Conservation (phyloP, 2,797 vertebrate species). For the Cossypha polioptera region DNA sequence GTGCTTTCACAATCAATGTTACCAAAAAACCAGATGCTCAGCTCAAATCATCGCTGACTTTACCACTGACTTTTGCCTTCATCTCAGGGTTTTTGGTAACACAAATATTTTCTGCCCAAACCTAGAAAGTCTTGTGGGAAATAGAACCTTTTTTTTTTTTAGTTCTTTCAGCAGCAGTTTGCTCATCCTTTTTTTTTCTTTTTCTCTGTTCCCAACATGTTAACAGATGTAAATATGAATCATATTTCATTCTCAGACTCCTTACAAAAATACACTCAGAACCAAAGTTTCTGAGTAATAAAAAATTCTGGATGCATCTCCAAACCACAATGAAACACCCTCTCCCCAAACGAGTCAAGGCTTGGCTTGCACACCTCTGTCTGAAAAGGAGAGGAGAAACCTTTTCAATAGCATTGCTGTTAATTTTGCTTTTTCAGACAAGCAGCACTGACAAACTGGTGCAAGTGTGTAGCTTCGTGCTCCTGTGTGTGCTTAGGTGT, state of each 20-base stretch:
- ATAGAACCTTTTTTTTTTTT: neutral
- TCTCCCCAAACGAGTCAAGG: slow-evolving; percentile 68
- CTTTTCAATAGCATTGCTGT: slow-evolving; percentile 22
- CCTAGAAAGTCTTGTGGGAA: slow-evolving; percentile 70
- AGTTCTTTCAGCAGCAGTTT: slow-evolving; percentile 57
- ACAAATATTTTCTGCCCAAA: slow-evolving; percentile 50
- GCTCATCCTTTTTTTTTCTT: slow-evolving; percentile 35
- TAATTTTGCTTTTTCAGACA: slow-evolving; percentile 59
- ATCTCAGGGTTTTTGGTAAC: slow-evolving; percentile 56
- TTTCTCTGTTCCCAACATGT: slow-evolving; percentile 35
- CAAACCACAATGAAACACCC: slow-evolving; percentile 72
- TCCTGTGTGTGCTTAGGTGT: slow-evolving; percentile 7
- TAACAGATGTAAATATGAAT: slow-evolving; percentile 78
- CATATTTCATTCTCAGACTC: slow-evolving; percentile 75
- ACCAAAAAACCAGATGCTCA: neutral
- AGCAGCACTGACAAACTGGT: neutral
- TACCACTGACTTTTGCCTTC: slow-evolving; percentile 19
- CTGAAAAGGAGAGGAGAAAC: slow-evolving; percentile 37
- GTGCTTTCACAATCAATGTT: neutral
- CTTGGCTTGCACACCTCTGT: slow-evolving; percentile 66
- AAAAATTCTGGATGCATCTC: slow-evolving; percentile 60
- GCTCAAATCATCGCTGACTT: slow-evolving; percentile 5
- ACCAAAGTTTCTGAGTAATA: slow-evolving; percentile 76
- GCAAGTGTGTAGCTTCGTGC: neutral
- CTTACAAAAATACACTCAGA: slow-evolving; percentile 61